Evolutionary conservation across 2,888 invertebrate genomes (phyloP).

Genomic region (Stenchaetothrips biformis): DNA sequence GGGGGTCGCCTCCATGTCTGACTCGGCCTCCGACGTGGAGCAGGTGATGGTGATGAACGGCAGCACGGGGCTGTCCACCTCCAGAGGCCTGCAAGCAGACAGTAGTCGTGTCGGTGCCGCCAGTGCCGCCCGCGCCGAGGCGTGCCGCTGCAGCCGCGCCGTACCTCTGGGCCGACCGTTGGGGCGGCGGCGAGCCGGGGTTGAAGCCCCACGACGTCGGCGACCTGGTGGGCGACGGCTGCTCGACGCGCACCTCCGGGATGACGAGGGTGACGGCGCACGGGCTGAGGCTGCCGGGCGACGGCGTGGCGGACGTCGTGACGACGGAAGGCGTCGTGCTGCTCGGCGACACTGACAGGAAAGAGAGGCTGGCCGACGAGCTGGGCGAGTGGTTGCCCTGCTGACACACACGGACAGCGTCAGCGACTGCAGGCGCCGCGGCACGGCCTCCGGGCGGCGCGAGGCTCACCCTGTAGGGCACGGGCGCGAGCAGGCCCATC

Average conservation of each 20-base stretch:
- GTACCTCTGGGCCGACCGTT: constrained; percentile 36
- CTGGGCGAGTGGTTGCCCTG: constrained; percentile 37
- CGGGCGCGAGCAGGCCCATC: constrained; percentile 32
- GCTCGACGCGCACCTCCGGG: constrained; percentile 61
- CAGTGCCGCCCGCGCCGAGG: not conserved
- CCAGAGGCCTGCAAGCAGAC: not conserved
- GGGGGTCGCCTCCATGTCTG: constrained; percentile 61
- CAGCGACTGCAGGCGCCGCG: not conserved
- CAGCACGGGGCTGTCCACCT: constrained; percentile 39
- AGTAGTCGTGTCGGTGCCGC: not conserved
- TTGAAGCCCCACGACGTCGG: constrained; percentile 47
- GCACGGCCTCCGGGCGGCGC: constrained; percentile 41
- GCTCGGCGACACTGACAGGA: constrained; percentile 46
- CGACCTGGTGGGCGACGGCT: constrained; percentile 63
- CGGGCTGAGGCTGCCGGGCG: constrained; percentile 28
- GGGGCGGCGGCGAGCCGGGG: constrained; percentile 56
- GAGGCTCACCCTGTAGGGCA: constrained; percentile 40
- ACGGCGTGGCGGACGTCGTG: constrained; percentile 43
- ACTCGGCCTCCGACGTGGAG: constrained; percentile 69
- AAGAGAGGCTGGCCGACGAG: constrained; percentile 39
- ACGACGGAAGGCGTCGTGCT: constrained; percentile 38
- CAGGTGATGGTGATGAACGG: constrained; percentile 70
- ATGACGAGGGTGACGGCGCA: constrained; percentile 49
- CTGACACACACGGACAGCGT: constrained; percentile 16
- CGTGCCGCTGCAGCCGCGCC: not conserved